Conservation (phyloP, 2,113 vertebrate genomes). For the Sapajus apella region DNA sequence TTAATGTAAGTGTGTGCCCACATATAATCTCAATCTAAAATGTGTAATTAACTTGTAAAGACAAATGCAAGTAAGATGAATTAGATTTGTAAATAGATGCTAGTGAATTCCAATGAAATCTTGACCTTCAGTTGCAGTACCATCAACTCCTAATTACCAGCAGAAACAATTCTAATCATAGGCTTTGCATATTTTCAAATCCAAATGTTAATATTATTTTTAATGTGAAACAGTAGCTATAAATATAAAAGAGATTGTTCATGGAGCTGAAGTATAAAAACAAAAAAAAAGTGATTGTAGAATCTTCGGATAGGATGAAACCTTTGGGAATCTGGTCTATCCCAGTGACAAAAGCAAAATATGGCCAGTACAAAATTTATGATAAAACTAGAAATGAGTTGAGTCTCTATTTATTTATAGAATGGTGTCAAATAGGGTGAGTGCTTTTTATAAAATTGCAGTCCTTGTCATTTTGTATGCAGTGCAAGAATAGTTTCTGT, state of each 20-base stretch:
- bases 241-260: neutral
- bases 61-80: neutral
- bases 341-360: neutral
- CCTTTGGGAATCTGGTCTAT: neutral
- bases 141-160: neutral
- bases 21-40: neutral
- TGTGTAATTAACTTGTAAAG: conserved; percentile 20
- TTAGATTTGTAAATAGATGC: neutral
- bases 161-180: neutral
- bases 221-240: neutral
- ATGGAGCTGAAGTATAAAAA: neutral
- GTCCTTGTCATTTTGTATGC: neutral
- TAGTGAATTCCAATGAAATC: neutral
- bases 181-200: neutral
- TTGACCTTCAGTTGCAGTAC: neutral
- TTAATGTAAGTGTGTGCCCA: neutral
- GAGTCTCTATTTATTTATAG: neutral
- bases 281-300: neutral
- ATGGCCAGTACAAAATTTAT: neutral
- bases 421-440: neutral
- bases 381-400: neutral
- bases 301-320: neutral
- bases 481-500: neutral
- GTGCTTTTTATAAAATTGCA: neutral
- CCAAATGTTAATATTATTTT: neutral